Base-by-base conservation (phyloP, 2,888 invertebrate genomes). In the Zelleria hepariella region DNA sequence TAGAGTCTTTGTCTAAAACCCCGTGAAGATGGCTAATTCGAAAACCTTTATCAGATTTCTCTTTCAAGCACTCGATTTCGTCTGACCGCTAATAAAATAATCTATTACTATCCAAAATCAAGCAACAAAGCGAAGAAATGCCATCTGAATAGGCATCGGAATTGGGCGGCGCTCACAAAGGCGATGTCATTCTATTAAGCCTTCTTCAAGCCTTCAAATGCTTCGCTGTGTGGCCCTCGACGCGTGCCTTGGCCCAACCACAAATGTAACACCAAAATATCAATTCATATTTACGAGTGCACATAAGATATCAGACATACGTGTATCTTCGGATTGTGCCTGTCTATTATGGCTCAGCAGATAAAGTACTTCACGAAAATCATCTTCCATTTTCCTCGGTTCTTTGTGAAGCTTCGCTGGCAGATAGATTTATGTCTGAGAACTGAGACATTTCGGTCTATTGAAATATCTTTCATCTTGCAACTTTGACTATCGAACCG, bases 91-190 rank as follows among this genome's bases (percentile, higher is more conserved):
- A 85, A 86, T 87, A 86, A 86, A 86, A 86, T 82, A 82, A 80
- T 78, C 85, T 87, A 84, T 87, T 84, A 86, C 85, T 83, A 80
- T 82, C 82, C 77, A 74, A 87, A 87, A 87, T 87, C 78, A 88
- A 86, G 83, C 83, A 87, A 87, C 87, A 88, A 88, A 82, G 84
- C 78, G 80, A 78, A 82, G 84, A 86, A 83, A 86, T 86, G 86
- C 87, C 85, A 86, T 86, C 82, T 88, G 85, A 88, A 88, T 87
- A 82, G 86, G 86, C 87, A 86, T 86, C 84, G 80, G 86, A 87
- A 87, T 87, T 88, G 86, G 87, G 86, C 88, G 88, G 88, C 83
- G 78, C 73, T 77, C 72, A 86, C 87, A 88, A 88, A 87, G 87
- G 81, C 81, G 76, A 75, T 86, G 87, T 87, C 87, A 88, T 86